Base-by-base conservation (phyloP, 2,113 vertebrate species). In the Bambusicola thoracicus region DNA sequence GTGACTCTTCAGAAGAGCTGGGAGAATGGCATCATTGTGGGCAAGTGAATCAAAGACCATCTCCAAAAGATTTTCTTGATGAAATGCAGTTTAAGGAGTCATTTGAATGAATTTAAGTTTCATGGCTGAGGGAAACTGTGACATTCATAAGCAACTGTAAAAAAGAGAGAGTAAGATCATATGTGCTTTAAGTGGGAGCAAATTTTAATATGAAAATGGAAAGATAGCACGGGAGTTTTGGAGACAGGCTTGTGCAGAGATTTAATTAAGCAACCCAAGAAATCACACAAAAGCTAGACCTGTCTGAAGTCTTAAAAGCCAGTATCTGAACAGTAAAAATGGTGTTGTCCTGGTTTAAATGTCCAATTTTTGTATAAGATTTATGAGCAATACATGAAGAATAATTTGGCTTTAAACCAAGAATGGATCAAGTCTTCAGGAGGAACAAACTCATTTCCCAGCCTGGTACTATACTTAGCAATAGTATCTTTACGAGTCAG, bases 401-500 rank as follows among this genome's bases (percentile, higher is more conserved):
- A 61, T 10, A 18, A 7, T 38, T 76, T 89, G 40, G 3, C 24
- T 92, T 94, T 76, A 56, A 79, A 76, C 68, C 7, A 69, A 68
- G 10, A 65, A 21, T 2, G 2, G 38, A 58, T 3, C 3, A 74
- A 94, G 40, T 32, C 18, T 79, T 63, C 36, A 48, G 9, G 21
- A 73, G 21, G 40, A 68, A 20, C 1, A 48, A 58, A 27, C 5
- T 85, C 36, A 16, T 51, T 51, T 51, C 25, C 12, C 5, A 5
- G 6, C 55, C 36, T 61, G 15, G 13, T n/a, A 20, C 8, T 40
- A 1, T 22, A 19, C 13, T 59, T 53, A 43, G 38, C 88, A 70
- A 11, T 3, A 77, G 0, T n/a, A 88, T 32, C 32, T 74, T 0
- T 20, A 6, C 0, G 2, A 82, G 11, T 77, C 27, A 49, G 32